Evolutionary conservation across 2,888 invertebrate species (phyloP).

Genomic region (Drosophila paramelanica): DNA sequence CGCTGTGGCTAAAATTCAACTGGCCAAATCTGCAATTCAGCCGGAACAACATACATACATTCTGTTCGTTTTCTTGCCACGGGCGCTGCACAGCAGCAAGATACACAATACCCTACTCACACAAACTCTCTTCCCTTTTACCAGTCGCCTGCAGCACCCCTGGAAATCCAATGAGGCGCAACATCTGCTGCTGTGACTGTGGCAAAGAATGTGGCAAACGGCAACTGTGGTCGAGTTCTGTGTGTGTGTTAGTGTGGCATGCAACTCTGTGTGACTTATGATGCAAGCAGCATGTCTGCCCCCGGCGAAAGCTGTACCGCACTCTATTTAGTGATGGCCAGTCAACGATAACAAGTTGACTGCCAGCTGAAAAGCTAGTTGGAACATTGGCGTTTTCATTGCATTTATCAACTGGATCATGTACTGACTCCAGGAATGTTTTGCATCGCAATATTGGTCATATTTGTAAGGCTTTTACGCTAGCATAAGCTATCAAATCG

Average conservation of each 20-base stretch:
- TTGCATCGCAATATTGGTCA: background rate
- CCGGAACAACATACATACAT: conserved; percentile 74
- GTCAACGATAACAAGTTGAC: conserved; percentile 58
- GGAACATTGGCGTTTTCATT: background rate
- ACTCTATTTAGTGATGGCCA: conserved; percentile 56
- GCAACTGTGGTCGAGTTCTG: conserved; percentile 27
- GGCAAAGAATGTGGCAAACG: conserved; percentile 57
- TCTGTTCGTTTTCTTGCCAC: conserved; percentile 66
- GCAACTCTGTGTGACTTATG: conserved; percentile 61
- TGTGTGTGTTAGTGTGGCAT: conserved; percentile 18
- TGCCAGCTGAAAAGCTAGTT: conserved; percentile 28
- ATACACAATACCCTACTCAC: conserved; percentile 13
- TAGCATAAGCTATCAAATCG: background rate
- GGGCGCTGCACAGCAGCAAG: conserved; percentile 39
- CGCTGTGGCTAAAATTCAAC: conserved; percentile 25
- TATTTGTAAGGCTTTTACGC: background rate
- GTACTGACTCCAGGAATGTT: conserved; percentile 1
- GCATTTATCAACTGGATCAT: conserved; percentile 25
- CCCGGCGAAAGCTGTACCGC: conserved; percentile 32
- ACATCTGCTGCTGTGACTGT: conserved; percentile 65
- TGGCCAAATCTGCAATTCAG: conserved; percentile 69
- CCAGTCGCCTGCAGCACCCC: background rate
- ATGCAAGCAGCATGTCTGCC: conserved; percentile 54
- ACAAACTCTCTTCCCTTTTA: background rate
- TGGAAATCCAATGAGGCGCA: conserved; percentile 66